Conservation (phyloP, 2,888 invertebrate species). For the Hoplodrina blanda region DNA sequence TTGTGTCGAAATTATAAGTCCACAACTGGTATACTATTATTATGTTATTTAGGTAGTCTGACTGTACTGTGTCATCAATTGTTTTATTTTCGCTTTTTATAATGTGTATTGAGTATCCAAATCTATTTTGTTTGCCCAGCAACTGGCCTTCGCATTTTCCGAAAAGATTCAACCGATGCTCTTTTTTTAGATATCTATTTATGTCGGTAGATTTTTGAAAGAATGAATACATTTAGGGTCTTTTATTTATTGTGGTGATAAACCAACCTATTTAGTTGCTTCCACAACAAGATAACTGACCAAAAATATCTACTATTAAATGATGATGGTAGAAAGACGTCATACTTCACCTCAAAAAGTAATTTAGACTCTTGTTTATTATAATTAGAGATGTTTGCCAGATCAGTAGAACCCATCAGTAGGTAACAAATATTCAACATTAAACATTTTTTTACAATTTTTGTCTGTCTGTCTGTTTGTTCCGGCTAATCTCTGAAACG, state of each 20-base stretch:
- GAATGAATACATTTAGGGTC: not conserved
- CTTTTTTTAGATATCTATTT: not conserved
- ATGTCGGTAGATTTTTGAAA: not conserved
- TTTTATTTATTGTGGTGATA: not conserved
- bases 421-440: too few species aligned
- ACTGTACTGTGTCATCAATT: constrained; percentile 1
- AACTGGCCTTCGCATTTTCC: not conserved
- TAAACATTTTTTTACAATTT: too few species aligned
- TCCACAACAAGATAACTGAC: too few species aligned
- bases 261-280: not conserved
- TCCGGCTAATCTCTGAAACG: too few species aligned
- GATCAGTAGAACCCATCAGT: not conserved
- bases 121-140: not conserved
- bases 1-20: constrained; percentile 13
- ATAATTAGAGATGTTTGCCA: not conserved
- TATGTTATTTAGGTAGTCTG: constrained; percentile 1
- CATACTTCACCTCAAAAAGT: too few species aligned
- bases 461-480: too few species aligned
- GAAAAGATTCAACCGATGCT: not conserved
- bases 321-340: too few species aligned
- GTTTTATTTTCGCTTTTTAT: constrained; percentile 6
- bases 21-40: not conserved
- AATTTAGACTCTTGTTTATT: not conserved
- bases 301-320: too few species aligned
- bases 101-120: not conserved